Evolutionary conservation across 1,140 invertebrate genomes (phyloP).

Genomic region (Platorchestia sp.): DNA sequence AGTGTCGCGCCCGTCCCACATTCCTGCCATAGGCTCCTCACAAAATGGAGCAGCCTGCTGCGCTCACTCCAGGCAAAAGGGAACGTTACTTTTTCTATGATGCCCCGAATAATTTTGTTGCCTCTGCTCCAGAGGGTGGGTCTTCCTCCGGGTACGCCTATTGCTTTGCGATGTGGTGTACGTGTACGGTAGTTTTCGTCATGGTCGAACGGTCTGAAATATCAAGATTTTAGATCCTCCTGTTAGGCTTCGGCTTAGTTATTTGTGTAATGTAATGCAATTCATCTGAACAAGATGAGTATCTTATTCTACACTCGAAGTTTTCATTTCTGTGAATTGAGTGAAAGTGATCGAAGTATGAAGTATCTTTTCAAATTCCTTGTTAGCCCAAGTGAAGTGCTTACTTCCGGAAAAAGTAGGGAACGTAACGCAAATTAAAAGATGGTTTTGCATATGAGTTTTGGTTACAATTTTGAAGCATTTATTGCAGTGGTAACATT

Average conservation of each 20-base stretch:
- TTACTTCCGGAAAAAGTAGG: neutral
- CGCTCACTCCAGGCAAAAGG: neutral
- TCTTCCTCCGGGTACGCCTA: neutral
- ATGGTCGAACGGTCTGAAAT: no score
- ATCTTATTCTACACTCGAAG: no score
- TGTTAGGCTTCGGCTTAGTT: no score
- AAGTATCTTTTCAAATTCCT: neutral
- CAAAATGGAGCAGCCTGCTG: constrained; percentile 36
- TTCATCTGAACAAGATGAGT: no score
- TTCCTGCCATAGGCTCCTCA: constrained; percentile 32
- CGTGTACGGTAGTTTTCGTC: no score
- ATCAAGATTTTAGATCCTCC: no score
- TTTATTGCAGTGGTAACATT: neutral
- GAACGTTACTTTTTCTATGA: constrained; percentile 6
- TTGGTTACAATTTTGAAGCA: neutral
- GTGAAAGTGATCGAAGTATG: no score
- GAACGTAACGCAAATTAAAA: no score
- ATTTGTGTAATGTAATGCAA: no score
- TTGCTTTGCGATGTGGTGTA: neutral
- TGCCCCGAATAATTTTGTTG: neutral
- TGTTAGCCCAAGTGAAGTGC: neutral
- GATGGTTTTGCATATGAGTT: no score
- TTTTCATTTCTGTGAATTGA: no score
- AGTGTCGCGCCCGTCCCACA: constrained; percentile 22
- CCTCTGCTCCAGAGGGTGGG: neutral